phyloP scores from a whole-genome alignment of 2,888 invertebrate species.

The Gymnocheta viridis region DNA sequence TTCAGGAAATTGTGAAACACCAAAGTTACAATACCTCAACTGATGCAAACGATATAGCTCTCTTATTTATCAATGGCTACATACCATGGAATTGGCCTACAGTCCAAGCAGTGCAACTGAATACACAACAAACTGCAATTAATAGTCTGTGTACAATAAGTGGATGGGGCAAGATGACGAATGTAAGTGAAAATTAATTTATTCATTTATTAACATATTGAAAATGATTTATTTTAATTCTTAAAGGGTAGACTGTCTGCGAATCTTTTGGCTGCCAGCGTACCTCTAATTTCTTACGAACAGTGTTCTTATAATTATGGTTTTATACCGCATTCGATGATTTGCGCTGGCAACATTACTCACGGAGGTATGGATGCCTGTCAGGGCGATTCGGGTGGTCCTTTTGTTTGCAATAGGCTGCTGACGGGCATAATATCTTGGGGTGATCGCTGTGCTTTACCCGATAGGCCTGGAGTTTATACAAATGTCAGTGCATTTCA shows the following conservation, averaged over 20 bases:
- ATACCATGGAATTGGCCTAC: slow-evolving; percentile 72
- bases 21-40: slow-evolving; percentile 60
- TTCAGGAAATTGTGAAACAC: slow-evolving; percentile 73
- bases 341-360: slow-evolving; percentile 75
- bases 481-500: slow-evolving; percentile 75
- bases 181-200: slow-evolving; percentile 70
- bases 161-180: slow-evolving; percentile 75
- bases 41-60: slow-evolving; percentile 75
- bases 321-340: slow-evolving; percentile 69
- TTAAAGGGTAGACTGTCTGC: slow-evolving; percentile 58
- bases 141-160: slow-evolving; percentile 73
- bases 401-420: slow-evolving; percentile 72
- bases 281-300: slow-evolving; percentile 68
- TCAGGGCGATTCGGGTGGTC: slow-evolving; percentile 79
- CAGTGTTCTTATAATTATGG: slow-evolving; percentile 71
- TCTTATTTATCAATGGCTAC: slow-evolving; percentile 75
- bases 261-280: slow-evolving; percentile 65
- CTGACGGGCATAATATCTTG: slow-evolving; percentile 77
- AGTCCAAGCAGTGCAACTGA: slow-evolving; percentile 71
- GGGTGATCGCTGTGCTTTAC: slow-evolving; percentile 74
- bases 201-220: not conserved
- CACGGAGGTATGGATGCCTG: slow-evolving; percentile 76
- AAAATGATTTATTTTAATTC: not conserved
- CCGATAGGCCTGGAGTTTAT: slow-evolving; percentile 76
- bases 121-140: not conserved